Evolutionary conservation across 92 coral and sea anemone genomes (phyloP).

Genomic region (Parazoanthus darwini): DNA sequence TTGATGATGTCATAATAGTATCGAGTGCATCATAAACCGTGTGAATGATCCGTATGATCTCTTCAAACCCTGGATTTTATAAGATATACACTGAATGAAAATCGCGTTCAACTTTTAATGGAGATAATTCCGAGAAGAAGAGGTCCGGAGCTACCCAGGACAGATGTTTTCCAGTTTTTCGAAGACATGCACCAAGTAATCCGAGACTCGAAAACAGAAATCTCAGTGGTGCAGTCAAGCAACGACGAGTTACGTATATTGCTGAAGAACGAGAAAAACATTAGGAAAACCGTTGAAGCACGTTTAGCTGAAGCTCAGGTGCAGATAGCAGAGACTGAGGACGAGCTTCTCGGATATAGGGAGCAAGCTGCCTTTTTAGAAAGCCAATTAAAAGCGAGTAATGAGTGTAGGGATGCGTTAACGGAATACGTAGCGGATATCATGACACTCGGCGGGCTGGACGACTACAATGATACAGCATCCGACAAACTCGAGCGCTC

Average conservation of each 20-base stretch:
- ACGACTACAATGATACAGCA: neutral
- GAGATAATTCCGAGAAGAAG: conserved; percentile 38
- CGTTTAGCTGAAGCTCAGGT: neutral
- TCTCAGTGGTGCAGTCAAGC: conserved; percentile 25
- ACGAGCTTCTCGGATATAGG: neutral
- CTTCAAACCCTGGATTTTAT: neutral
- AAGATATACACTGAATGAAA: neutral
- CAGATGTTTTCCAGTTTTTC: conserved; percentile 27
- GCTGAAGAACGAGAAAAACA: conserved; percentile 36
- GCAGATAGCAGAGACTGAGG: neutral
- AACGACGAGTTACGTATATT: conserved; percentile 30
- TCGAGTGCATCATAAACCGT: neutral
- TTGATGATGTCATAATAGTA: conserved; percentile 26
- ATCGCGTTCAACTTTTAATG: neutral
- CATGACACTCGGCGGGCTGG: neutral
- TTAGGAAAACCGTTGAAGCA: conserved; percentile 33
- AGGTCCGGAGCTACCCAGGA: neutral
- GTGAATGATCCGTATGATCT: neutral
- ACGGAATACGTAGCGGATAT: conserved; percentile 6
- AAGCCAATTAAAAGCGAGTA: neutral
- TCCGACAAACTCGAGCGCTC: neutral
- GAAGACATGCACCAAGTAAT: conserved; percentile 30
- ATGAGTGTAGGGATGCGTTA: conserved; percentile 6
- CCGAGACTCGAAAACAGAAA: conserved; percentile 16
- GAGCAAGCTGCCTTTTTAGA: neutral